Evolutionary conservation across 2,113 vertebrate genomes (phyloP), one percentile per base, ranked within the genome.

Genomic region (Scalopus aquaticus): DNA sequence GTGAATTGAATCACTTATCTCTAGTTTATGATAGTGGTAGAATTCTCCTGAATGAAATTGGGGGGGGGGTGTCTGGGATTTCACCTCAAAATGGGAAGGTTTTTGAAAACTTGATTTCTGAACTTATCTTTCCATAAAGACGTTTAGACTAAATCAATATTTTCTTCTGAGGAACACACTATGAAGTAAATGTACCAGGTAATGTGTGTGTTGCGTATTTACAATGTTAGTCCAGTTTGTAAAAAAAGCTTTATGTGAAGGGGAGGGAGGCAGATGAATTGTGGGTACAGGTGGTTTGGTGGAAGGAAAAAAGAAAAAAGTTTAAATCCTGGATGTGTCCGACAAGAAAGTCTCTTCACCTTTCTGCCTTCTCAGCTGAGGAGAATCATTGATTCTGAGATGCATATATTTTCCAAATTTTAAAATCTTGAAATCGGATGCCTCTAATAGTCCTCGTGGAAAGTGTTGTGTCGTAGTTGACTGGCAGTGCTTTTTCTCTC

Each of bases 181-280:
- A 5, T 32, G 81, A 69, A 84, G 76, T 6, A 88, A 73, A 51
- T 69, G 49, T 22, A 15, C 76, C 58, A 90, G 62, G 12, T 22
- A 49, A 35, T 44, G 37, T 67, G 3, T 72, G 24, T 62, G 13
- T 42, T 51, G 7, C 35, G 77, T 90, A 83, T 96, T 95, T 91
- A 93, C 82, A 86, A 95, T 89, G 19, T 93, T 77, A 87, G 13
- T 46, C n/a, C 46, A 91, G 58, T 90, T 95, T 87, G n/a, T 84
- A 87, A 93, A 94, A 93, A 90, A 92, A n/a, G n/a, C 73, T 13
- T 89, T 94, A 87, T 81, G 83, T 79, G 87, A 96, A 5, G 20
- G 54, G 20, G 20, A 22, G 20, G 17, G 54, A 8, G 54, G 54
- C 6, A 20, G 54, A 22, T 56, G 54, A 7, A 4, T 6, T 22